A percentile compares a stretch with the other conserved stretches of the same genome.
Evolutionary conservation across 2,113 vertebrate species (phyloP).

Genomic region (Crotalus tigris): DNA sequence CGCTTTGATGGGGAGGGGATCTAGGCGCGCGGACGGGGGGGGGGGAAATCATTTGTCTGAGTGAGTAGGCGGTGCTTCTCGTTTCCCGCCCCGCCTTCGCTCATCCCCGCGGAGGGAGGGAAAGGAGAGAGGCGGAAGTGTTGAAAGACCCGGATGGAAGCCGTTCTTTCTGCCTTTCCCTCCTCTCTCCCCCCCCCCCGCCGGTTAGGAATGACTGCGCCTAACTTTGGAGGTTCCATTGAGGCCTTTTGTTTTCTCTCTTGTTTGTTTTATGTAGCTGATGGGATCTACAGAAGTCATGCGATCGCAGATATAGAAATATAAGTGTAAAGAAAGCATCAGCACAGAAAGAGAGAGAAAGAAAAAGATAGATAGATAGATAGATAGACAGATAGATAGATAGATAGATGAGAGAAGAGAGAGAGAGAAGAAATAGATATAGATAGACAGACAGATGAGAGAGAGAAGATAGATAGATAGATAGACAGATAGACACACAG

Average conservation of each 20-base stretch:
- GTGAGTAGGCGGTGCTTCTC: not conserved
- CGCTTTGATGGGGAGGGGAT: not conserved
- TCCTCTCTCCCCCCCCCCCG: accelerated
- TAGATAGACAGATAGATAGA: no score
- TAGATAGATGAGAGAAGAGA: no score
- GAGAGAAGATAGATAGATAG: no score
- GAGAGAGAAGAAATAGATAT: no score
- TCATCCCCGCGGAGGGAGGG: not conserved
- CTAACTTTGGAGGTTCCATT: not conserved
- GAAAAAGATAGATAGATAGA: no score
- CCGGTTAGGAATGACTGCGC: not conserved
- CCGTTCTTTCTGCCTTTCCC: not conserved
- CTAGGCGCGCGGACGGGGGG: not conserved
- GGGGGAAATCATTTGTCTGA: accelerated
- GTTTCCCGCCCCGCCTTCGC: not conserved
- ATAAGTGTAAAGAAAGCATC: no score
- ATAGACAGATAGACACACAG: no score
- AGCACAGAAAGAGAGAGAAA: no score
- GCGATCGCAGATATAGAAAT: no score
- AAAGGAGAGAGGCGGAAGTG: not conserved
- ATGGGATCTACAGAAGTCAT: no score
- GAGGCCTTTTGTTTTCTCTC: not conserved
- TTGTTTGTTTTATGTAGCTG: not conserved
- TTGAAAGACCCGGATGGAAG: not conserved
- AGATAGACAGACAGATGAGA: no score